Base-by-base conservation (phyloP, 2,797 vertebrate genomes). In the Cirrhinus molitorella region DNA sequence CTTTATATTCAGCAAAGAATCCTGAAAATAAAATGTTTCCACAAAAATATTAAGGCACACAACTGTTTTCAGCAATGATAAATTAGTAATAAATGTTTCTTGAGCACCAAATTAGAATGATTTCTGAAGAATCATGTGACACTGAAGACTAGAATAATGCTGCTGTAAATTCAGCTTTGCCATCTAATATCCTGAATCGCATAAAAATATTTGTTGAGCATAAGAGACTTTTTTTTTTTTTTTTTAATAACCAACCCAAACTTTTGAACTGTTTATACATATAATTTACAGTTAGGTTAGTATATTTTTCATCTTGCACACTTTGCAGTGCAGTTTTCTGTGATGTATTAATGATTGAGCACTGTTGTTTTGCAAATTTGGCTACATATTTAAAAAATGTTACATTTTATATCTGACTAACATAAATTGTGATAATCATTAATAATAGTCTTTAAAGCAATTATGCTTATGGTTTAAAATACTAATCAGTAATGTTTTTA, bases 391-490 rank as follows among this genome's bases (percentile, higher is more conserved):
- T 61, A 1, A 57, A n/a, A 23, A 23, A 43, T 43, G 3, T 13
- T 28, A 16, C 23, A 43, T 43, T 43, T 43, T 23, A 37, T 40
- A 23, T 12, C 10, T 40, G 2, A 4, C 34, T 12, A 31, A 11
- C 9, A 16, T 21, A 12, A 37, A 37, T 5, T 12, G 31, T 4
- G 0, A 13, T 19, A n/a, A 67, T 67, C 12, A 13, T 10, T 37
- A 37, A 25, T 19, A 34, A 34, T 17, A 13, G 12, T 14, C 37
- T 43, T 43, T n/a, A 21, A 68, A 43, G 37, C 37, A 43, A n/a
- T n/a, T n/a, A n/a, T n/a, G n/a, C n/a, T n/a, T n/a, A 14, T 43
- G 21, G 12, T 68, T 68, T 68, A n/a, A 43, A 68, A 68, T 68
- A 21, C 40, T 40, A 67, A n/a, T 40, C 34, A 13, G 2, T 37